Base-by-base conservation (phyloP, 1,140 invertebrate species). In the Venturia canescens region DNA sequence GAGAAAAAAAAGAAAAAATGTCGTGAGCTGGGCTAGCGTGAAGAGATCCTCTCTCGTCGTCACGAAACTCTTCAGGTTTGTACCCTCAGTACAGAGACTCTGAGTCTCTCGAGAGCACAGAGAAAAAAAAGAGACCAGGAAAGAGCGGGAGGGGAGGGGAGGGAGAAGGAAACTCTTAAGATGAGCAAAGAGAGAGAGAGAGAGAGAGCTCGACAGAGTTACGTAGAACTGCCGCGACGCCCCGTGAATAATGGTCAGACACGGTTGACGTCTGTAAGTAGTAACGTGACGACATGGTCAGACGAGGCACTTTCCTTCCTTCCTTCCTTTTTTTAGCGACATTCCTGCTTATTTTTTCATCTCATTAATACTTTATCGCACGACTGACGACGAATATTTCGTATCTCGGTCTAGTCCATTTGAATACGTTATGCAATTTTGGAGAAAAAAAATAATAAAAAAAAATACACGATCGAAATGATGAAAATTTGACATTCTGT, bases 31-130 rank as follows among this genome's bases (percentile, higher is more conserved):
- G 60, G 23, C 3, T 27, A 63, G 9, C 21, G 23, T 63, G 23
- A 23, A 63, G 21, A 63, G 60, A 63, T 63, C 60, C n/a, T 63
- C 71, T 53, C 48, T 74, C 71, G 71, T 29, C 71, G 71, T 44
- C 48, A 11, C 23, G 71, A 74, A 74, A 53, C 71, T 57, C 71
- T 53, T 74, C 71, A 74, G 44, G 44, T 74, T 74, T 63, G 60
- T 27, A 63, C 60, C 60, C 48, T 13, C 53, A 21, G 71, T 53
- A 44, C 71, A 53, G 71, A 23, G 71, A 23, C 53, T 57, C 34
- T 18, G 27, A 53, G 23, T 53, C 34, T 71, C 69, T 71, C 34
- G 34, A 44, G 69, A 48, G 27, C 15, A 27, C n/a, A 27, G 63
- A 67, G 60, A 31, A 48, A 34, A 16, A 71, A 21, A 71, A n/a